Evolutionary conservation across 2,113 vertebrate species (phyloP).

Genomic region (Daboia siamensis): DNA sequence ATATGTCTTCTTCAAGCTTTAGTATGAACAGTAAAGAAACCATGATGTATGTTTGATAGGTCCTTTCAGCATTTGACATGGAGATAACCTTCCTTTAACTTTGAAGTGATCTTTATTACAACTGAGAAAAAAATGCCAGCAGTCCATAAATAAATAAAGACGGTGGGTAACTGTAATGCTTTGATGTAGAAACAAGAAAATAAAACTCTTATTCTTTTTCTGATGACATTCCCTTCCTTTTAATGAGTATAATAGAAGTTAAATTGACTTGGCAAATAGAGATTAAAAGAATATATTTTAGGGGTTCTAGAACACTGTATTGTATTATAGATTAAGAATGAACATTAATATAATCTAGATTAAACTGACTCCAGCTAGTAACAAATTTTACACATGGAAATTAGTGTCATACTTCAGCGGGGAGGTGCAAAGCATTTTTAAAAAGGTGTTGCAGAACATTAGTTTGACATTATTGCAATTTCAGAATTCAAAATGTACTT

Average conservation of each 20-base stretch:
- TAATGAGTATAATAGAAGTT: background rate
- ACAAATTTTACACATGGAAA: constrained; percentile 30
- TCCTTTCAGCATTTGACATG: constrained; percentile 12
- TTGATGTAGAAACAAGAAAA: constrained; percentile 38
- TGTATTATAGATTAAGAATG: constrained; percentile 37
- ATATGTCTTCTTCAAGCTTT: background rate
- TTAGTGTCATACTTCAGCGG: constrained; percentile 25
- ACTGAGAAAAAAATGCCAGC: background rate
- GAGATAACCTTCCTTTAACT: constrained; percentile 33
- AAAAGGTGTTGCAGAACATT: constrained; percentile 47
- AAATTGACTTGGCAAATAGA: constrained; percentile 45
- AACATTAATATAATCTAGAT: constrained; percentile 33
- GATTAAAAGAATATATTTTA: constrained; percentile 16
- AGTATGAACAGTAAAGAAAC: constrained; percentile 1
- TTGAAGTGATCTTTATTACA: background rate
- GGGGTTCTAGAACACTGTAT: constrained; percentile 7
- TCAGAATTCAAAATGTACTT: constrained; percentile 44
- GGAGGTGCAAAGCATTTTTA: constrained; percentile 37
- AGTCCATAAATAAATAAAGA: constrained; percentile 14
- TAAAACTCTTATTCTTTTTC: constrained; percentile 23
- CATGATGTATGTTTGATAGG: constrained; percentile 17
- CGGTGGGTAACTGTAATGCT: constrained; percentile 35
- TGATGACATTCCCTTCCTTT: constrained; percentile 27
- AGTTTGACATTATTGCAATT: constrained; percentile 41
- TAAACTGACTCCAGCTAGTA: constrained; percentile 34